phyloP scores from a whole-genome alignment of 1,140 invertebrate genomes.

The Lasioglossum albipes region DNA sequence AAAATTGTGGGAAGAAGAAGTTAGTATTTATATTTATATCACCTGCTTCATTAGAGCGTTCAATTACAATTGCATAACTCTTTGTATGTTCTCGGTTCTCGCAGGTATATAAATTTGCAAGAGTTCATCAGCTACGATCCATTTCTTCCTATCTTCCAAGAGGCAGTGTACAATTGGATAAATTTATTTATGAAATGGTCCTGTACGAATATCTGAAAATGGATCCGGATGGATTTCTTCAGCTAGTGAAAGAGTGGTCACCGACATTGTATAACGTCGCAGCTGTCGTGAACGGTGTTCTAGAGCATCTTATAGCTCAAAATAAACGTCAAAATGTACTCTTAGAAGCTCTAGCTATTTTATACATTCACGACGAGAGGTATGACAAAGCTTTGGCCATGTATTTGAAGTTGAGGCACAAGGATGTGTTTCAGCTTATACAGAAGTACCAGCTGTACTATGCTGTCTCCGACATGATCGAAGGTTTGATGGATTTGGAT shows the following conservation, averaged over 20 bases:
- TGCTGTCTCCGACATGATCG: constrained; percentile 92
- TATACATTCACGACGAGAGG: constrained; percentile 94
- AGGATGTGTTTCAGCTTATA: constrained; percentile 94
- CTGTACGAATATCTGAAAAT: constrained; percentile 95
- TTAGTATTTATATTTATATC: constrained; percentile 50
- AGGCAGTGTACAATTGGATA: constrained; percentile 86
- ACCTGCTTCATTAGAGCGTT: not conserved
- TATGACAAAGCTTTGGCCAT: constrained; percentile 96
- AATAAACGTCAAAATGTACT: constrained; percentile 86
- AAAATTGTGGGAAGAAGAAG: constrained; percentile 95
- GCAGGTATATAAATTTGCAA: constrained; percentile 91
- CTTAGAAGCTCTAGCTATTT: constrained; percentile 92
- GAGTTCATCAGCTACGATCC: constrained; percentile 89
- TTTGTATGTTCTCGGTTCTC: constrained; percentile 28
- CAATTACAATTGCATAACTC: not conserved
- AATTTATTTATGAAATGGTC: constrained; percentile 97
- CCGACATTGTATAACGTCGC: constrained; percentile 91
- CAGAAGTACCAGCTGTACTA: constrained; percentile 89
- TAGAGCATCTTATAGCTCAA: constrained; percentile 87
- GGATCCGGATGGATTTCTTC: constrained; percentile 92
- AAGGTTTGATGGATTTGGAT: constrained; percentile 95
- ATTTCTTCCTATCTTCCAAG: constrained; percentile 92
- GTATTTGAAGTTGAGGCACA: constrained; percentile 92
- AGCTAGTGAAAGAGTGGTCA: constrained; percentile 94
- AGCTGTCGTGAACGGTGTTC: constrained; percentile 91